Percentiles rank a stretch among this genome's conserved stretches.
phyloP scores from a whole-genome alignment of 2,797 vertebrate genomes.

The Xenops minutus region DNA sequence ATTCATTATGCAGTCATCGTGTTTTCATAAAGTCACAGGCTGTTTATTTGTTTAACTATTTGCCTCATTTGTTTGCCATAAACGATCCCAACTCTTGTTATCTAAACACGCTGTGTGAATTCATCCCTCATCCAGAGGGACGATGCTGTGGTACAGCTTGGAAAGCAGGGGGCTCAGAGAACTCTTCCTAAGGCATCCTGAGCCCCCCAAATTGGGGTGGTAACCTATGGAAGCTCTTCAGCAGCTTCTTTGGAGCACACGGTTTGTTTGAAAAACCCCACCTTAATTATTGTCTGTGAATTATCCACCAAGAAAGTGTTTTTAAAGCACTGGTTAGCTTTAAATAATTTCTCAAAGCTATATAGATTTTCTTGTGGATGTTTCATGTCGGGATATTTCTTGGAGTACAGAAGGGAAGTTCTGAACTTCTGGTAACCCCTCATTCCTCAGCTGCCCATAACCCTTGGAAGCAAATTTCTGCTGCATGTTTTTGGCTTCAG shows the following conservation, averaged over 20 bases:
- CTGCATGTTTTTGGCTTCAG: neutral
- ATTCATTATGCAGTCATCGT: neutral
- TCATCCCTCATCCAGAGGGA: neutral
- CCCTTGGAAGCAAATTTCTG: neutral
- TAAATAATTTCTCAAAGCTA: neutral
- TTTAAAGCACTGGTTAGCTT: neutral
- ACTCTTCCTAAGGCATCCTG: neutral
- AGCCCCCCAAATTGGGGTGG: neutral
- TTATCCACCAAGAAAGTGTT: neutral
- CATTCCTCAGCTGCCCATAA: rapidly evolving
- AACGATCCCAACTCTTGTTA: neutral
- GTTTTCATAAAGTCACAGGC: neutral
- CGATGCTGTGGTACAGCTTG: neutral
- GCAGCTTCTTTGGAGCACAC: neutral
- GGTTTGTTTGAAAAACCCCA: neutral
- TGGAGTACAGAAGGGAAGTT: neutral
- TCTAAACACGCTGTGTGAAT: neutral
- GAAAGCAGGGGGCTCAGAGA: neutral
- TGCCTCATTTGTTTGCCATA: neutral
- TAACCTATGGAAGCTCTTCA: neutral
- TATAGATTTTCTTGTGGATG: neutral
- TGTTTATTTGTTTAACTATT: slow-evolving; percentile 41
- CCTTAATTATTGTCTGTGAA: neutral
- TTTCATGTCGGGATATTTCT: neutral
- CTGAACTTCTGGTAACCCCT: neutral